Base-by-base conservation (phyloP, 2,113 vertebrate genomes). In the Chlorodrepanis virens region DNA sequence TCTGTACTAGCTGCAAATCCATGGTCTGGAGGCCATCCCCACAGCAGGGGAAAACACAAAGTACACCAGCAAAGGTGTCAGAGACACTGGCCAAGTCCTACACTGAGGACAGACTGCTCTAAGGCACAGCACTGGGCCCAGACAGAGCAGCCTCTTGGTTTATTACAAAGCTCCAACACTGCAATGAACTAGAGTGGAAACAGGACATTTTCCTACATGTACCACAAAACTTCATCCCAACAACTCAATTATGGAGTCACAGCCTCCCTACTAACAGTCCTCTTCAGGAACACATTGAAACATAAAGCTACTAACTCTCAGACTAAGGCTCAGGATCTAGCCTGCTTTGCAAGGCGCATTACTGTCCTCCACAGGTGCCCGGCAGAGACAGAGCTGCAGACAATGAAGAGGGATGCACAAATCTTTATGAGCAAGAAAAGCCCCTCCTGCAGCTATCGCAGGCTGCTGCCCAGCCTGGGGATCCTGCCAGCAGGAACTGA, bases 381-480 rank as follows among this genome's bases (percentile, higher is more conserved):
- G 61, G 74, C 75, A 60, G 42, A 74, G 72, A 19, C 45, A 87
- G 82, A 8, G 49, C 75, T 71, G 75, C 59, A 90, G 75, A 65
- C 1, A 6, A 59, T 10, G 3, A 76, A 28, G 3, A 5, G 25
- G 59, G 82, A 97, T 44, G 79, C 85, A 87, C 45, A 56, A 23
- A 82, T 42, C 84, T 45, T 82, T 31, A 53, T 3, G 10, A 87
- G 87, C 33, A 60, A 83, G 84, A 76, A 75, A 76, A 83, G 31
- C 59, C 37, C 63, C 49, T 90, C 82, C 85, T 90, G 45, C 88
- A 13, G 11, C 50, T 71, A 4, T 27, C 53, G 11, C 94, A 91
- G 94, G 95, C 92, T 87, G 90, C 90, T 94, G 90, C 78, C 82
- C 94, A 96, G 88, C 63, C 94, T 83, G 92, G 94, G 85, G 85